Evolutionary conservation across 2,888 invertebrate species (phyloP).

Genomic region (Tillus elongatus): DNA sequence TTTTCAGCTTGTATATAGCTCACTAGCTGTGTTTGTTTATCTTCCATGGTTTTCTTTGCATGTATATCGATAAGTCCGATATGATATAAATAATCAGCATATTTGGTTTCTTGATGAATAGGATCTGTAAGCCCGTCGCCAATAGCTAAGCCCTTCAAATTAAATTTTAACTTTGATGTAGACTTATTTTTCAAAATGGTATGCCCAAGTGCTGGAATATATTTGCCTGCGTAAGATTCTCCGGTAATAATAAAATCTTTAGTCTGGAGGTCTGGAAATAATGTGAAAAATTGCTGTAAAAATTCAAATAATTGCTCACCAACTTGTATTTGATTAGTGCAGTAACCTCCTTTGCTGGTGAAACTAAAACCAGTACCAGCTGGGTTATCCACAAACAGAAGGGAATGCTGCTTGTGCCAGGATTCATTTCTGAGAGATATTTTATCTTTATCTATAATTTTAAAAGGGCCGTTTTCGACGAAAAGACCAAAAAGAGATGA

Average conservation of each 20-base stretch:
- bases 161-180: conserved; percentile 48
- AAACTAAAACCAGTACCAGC: conserved; percentile 88
- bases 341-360: conserved; percentile 68
- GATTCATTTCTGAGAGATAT: conserved; percentile 54
- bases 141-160: conserved; percentile 57
- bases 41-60: too few species aligned
- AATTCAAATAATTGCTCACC: conserved; percentile 68
- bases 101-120: conserved; percentile 58
- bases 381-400: conserved; percentile 84
- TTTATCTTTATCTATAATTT: conserved; percentile 38
- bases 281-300: conserved; percentile 66
- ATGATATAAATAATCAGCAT: conserved; percentile 67
- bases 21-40: too few species aligned
- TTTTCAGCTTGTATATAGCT: too few species aligned
- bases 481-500: conserved; percentile 13
- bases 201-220: conserved; percentile 64
- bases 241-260: conserved; percentile 79
- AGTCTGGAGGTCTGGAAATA: conserved; percentile 62
- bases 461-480: conserved; percentile 12
- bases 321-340: conserved; percentile 65
- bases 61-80: conserved; percentile 59
- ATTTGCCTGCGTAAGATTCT: too few species aligned
- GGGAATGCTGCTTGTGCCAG: conserved; percentile 66
- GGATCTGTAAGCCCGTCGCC: conserved; percentile 71
- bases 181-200: conserved; percentile 59